Conservation (phyloP, 2,113 vertebrate genomes). For the Stegastes partitus region DNA sequence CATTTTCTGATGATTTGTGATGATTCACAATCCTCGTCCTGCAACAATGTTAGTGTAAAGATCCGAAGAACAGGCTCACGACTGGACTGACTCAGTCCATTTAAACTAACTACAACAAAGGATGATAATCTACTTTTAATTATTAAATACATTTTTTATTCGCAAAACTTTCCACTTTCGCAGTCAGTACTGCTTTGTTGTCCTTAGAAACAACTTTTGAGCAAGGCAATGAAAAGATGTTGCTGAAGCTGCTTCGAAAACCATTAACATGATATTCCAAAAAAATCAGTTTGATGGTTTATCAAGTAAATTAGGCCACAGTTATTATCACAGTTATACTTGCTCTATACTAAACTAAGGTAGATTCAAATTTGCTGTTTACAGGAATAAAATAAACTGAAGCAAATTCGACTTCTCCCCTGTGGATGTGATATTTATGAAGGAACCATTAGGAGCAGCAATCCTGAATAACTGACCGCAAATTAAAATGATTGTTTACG, state of each 20-base stretch:
- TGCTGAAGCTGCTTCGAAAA: constrained; percentile 19
- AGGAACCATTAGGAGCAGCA: not conserved
- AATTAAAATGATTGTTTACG: constrained; percentile 14
- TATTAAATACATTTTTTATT: not conserved
- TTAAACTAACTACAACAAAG: not conserved
- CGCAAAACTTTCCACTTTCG: constrained; percentile 1
- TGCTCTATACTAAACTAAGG: not conserved
- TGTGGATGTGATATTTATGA: not conserved
- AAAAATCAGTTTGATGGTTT: not conserved
- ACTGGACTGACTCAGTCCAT: not conserved
- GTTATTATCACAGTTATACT: not conserved
- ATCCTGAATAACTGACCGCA: not conserved
- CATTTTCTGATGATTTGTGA: constrained; percentile 4
- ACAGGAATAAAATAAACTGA: not conserved
- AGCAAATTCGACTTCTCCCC: not conserved
- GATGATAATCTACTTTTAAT: not conserved
- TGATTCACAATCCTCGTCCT: not conserved
- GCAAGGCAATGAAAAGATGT: not conserved
- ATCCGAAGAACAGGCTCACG: not conserved
- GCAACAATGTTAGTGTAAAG: not conserved
- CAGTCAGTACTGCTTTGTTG: constrained; percentile 21
- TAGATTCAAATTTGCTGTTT: not conserved
- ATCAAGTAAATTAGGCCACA: not conserved
- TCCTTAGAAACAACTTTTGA: constrained; percentile 7
- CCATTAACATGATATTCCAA: not conserved